Conservation (phyloP, 2,888 invertebrate genomes). For the Octodonta nipae region DNA sequence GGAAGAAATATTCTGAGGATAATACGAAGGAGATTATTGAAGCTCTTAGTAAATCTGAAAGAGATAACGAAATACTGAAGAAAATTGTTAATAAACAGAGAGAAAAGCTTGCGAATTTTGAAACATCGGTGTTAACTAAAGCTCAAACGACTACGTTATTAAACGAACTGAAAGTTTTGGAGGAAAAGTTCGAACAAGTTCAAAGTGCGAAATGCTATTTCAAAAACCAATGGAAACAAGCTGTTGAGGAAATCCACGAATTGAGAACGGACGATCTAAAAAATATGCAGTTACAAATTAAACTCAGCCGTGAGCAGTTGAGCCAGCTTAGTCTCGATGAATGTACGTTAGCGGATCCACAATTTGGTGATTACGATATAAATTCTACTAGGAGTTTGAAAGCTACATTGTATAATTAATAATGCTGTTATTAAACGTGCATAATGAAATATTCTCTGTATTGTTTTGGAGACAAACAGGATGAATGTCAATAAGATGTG, state of each 20-base stretch:
- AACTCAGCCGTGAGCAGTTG: slow-evolving; percentile 33
- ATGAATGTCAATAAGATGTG: too few species aligned
- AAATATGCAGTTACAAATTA: slow-evolving; percentile 40
- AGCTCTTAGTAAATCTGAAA: slow-evolving; percentile 26
- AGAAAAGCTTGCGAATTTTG: slow-evolving; percentile 33
- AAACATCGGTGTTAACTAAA: slow-evolving; percentile 47
- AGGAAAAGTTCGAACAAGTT: slow-evolving; percentile 50
- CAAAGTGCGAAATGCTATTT: slow-evolving; percentile 58
- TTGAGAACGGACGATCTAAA: slow-evolving; percentile 43
- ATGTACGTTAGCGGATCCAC: too few species aligned
- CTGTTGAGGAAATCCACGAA: slow-evolving; percentile 53
- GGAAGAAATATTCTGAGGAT: slow-evolving; percentile 22
- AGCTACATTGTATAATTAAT: too few species aligned
- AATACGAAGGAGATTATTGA: slow-evolving; percentile 27
- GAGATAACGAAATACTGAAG: slow-evolving; percentile 27
- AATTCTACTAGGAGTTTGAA: too few species aligned
- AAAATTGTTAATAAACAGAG: slow-evolving; percentile 26
- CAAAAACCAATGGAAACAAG: slow-evolving; percentile 61
- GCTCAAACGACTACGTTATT: slow-evolving; percentile 54
- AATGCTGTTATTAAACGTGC: too few species aligned
- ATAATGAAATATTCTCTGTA: too few species aligned
- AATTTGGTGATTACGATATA: too few species aligned
- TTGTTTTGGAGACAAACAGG: too few species aligned
- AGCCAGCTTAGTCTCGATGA: slow-evolving; percentile 20
- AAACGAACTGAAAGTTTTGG: slow-evolving; percentile 50